Evolutionary conservation across 1,140 invertebrate genomes (phyloP).

Genomic region (Capitella teleta): DNA sequence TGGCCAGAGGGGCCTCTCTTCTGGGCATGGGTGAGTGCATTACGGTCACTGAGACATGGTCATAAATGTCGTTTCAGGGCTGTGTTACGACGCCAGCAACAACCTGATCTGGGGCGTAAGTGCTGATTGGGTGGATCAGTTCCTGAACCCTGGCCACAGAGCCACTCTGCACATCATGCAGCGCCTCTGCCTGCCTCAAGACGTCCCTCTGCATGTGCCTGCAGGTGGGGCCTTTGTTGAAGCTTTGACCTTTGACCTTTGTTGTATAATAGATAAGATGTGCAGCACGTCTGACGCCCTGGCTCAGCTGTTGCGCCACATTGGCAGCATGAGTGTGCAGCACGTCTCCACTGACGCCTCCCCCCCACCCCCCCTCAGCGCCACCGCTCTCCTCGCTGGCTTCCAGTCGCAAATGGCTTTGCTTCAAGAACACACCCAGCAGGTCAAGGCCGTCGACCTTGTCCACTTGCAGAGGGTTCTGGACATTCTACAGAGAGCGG

Average conservation of each 20-base stretch:
- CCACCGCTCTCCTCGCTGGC: constrained; percentile 22
- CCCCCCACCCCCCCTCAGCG: constrained; percentile 20
- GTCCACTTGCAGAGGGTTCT: constrained; percentile 24
- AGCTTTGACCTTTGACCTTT: too few relatives aligned
- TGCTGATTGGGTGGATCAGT: constrained; percentile 38
- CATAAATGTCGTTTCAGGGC: too few relatives aligned
- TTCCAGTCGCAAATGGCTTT: neutral
- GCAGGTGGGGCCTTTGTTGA: too few relatives aligned
- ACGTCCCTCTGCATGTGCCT: too few relatives aligned
- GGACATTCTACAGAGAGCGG: constrained; percentile 30
- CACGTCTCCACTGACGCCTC: constrained; percentile 27
- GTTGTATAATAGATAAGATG: too few relatives aligned
- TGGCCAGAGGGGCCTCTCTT: constrained; percentile 28
- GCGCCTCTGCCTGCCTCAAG: constrained; percentile 17
- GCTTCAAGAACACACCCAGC: too few relatives aligned
- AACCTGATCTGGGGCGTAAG: constrained; percentile 38
- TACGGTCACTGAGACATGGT: too few relatives aligned
- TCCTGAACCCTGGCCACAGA: constrained; percentile 36
- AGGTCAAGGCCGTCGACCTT: constrained; percentile 20
- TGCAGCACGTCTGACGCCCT: too few relatives aligned
- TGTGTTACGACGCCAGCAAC: constrained; percentile 37
- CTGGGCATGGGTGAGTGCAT: constrained; percentile 20
- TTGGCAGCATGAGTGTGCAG: constrained; percentile 34
- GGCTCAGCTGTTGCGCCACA: constrained; percentile 29
- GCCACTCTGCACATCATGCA: constrained; percentile 28